phyloP scores from a whole-genome alignment of 2,797 vertebrate genomes.

The Danionella dracula region DNA sequence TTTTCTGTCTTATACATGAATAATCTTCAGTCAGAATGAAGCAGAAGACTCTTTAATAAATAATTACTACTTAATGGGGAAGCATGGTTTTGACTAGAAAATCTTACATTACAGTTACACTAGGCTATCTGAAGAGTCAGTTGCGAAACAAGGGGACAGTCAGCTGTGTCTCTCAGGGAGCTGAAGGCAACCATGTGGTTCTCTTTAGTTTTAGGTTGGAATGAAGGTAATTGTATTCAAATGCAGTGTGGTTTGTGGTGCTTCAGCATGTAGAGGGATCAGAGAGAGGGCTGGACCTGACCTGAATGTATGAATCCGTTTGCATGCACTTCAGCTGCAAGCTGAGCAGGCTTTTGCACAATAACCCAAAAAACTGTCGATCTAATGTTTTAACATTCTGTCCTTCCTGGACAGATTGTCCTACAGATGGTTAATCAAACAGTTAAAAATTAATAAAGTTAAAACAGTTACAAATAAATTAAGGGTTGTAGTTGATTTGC shows the following conservation, averaged over 20 bases:
- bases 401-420: too few relatives aligned
- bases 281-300: slow-evolving; percentile 27
- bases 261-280: slow-evolving; percentile 37
- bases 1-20: neutral
- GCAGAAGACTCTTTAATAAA: neutral
- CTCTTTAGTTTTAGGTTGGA: slow-evolving; percentile 54
- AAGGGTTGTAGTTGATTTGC: too few relatives aligned
- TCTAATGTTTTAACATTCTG: too few relatives aligned
- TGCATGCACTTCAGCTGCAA: too few relatives aligned
- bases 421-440: too few relatives aligned
- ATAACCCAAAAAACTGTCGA: too few relatives aligned
- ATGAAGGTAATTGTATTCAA: slow-evolving; percentile 61
- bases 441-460: too few relatives aligned
- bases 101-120: neutral
- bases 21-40: neutral
- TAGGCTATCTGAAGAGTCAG: neutral
- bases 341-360: too few relatives aligned
- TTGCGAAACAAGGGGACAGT: slow-evolving; percentile 9
- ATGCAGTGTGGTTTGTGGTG: slow-evolving; percentile 59
- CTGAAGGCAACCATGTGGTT: slow-evolving; percentile 47
- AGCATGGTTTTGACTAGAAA: too few relatives aligned
- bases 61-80: too few relatives aligned
- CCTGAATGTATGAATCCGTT: too few relatives aligned
- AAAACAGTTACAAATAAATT: too few relatives aligned
- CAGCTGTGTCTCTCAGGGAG: slow-evolving; percentile 40